Base-by-base conservation (phyloP, 1,140 invertebrate species). In the Steinernema feltiae region DNA sequence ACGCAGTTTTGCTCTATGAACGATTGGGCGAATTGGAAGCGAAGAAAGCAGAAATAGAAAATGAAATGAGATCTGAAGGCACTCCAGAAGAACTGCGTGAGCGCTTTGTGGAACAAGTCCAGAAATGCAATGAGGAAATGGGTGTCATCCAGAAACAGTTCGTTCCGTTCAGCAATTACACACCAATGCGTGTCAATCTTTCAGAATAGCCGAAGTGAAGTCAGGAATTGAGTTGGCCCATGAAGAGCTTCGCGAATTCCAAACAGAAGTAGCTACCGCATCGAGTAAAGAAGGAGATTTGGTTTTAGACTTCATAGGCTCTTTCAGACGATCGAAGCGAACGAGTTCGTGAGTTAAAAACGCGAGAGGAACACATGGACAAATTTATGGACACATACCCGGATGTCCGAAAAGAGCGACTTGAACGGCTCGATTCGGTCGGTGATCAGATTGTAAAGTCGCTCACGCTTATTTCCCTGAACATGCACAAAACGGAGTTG, bases 361-460 rank as follows among this genome's bases (percentile, higher is more conserved):
- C 53, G 3, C 53, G 53, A 3, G 53, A 63, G 24, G 53, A 63
- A 21, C 53, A 63, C 15, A 63, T 63, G 53, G 53, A 63, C 53
- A 63, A 63, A 27, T 63, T 63, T 27, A 63, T 63, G 53, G 53
- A 63, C 12, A 63, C 53, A n/a, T 63, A 63, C 24, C 53, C 53
- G 15, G 24, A 27, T 27, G 24, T 27, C 7, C 53, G 53, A 7
- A 15, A 63, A 21, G 15, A 27, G 12, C 53, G 53, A 15, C 53
- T 63, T 7, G 53, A 63, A 63, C 2, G 24, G 24, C 53, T 63
- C 7, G 53, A 63, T 27, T 17, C 12, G 7, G 24, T 63, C 24
- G 53, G 53, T 7, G 24, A 12, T 21, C 7, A 63, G 24, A 27
- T 63, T 3, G 24, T 63, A 7, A 63, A 63, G 24, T 7, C 24